Evolutionary conservation across 2,113 vertebrate species (phyloP).

Genomic region (Australoheros scitulus): DNA sequence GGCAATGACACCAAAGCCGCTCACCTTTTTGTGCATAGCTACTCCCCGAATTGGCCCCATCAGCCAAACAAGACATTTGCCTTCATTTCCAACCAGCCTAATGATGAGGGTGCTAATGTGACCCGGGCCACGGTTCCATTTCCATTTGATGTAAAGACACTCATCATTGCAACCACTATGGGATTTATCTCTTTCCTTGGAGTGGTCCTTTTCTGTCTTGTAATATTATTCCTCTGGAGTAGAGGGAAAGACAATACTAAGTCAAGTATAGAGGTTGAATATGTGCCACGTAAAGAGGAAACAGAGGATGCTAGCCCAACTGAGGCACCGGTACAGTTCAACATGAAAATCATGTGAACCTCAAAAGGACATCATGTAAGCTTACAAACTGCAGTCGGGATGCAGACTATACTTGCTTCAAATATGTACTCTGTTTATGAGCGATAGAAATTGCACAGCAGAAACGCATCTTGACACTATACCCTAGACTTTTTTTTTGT

Average conservation of each 20-base stretch:
- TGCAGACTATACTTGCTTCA: conserved; percentile 56
- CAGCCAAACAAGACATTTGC: conserved; percentile 98
- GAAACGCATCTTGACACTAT: conserved; percentile 67
- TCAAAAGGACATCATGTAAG: conserved; percentile 13
- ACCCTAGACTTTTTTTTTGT: conserved; percentile 36
- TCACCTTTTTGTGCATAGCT: conserved; percentile 96
- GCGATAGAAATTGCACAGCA: conserved; percentile 63
- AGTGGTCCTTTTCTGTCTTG: conserved; percentile 97
- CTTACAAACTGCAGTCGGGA: conserved; percentile 57
- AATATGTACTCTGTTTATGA: conserved; percentile 61
- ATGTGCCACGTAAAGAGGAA: conserved; percentile 94
- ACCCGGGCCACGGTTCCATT: conserved; percentile 91
- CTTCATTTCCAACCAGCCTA: conserved; percentile 98
- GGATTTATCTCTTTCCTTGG: conserved; percentile 99
- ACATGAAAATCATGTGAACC: conserved; percentile 99
- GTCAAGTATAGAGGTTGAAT: conserved; percentile 97
- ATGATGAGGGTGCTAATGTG: conserved; percentile 91
- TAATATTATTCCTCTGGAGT: conserved; percentile 98
- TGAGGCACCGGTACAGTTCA: conserved; percentile 92
- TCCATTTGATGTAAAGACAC: conserved; percentile 98
- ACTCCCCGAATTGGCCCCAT: conserved; percentile 98
- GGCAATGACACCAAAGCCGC: conserved; percentile 95
- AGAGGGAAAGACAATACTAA: conserved; percentile 96
- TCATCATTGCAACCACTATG: conserved; percentile 98
- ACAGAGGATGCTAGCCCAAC: conserved; percentile 86